These are phyloP conservation scores for Dipodomys merriami DNA, from an alignment of 2,113 vertebrate genomes.

Conservation along the genomic window DNA sequence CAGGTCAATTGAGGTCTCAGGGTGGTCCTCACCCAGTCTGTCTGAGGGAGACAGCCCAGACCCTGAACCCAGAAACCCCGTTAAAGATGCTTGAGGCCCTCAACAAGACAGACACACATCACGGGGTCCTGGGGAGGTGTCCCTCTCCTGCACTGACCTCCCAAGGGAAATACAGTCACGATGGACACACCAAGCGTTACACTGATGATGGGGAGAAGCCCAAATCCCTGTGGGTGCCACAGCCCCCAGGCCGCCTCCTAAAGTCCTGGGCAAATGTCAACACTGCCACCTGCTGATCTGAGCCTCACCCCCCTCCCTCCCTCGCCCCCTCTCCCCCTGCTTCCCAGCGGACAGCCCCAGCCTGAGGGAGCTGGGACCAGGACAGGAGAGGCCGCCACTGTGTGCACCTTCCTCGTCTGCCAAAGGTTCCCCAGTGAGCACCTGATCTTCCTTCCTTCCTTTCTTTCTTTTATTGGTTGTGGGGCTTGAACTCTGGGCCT, in stretches of 20 bases:
- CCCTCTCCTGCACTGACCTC: not conserved
- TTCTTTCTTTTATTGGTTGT: too few relatives aligned
- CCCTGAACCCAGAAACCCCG: too few relatives aligned
- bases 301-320: not conserved
- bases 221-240: too few relatives aligned
- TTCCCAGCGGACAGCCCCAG: rapidly evolving
- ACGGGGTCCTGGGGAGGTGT: too few relatives aligned
- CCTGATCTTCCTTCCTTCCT: too few relatives aligned
- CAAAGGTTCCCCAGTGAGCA: not conserved
- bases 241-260: rapidly evolving
- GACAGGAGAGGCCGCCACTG: rapidly evolving
- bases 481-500: too few relatives aligned
- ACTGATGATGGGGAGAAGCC: too few relatives aligned
- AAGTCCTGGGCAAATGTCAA: rapidly evolving
- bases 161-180: rapidly evolving
- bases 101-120: rapidly evolving
- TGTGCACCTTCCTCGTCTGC: rapidly evolving
- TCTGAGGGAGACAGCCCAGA: too few relatives aligned
- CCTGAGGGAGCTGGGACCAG: rapidly evolving
- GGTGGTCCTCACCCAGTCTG: too few relatives aligned
- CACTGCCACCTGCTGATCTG: not conserved
- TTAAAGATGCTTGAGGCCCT: too few relatives aligned
- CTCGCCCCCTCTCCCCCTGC: too few relatives aligned
- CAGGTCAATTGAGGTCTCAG: too few relatives aligned
- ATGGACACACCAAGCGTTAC: rapidly evolving